Evolutionary conservation across 2,888 invertebrate species (phyloP).

Genomic region (Callyntrura sp.): DNA sequence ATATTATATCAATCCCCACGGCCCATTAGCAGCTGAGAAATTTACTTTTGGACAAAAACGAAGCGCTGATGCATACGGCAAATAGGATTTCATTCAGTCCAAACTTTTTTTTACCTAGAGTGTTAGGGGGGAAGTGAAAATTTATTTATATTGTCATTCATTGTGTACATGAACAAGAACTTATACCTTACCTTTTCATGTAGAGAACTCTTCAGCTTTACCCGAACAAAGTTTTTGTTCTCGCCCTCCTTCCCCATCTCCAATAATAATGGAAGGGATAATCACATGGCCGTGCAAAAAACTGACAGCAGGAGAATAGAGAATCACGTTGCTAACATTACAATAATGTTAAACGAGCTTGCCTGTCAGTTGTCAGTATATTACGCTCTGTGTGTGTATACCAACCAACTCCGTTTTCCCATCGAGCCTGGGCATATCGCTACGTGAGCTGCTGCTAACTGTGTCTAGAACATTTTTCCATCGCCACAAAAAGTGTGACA

Average conservation of each 20-base stretch:
- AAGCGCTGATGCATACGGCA: slow-evolving; percentile 18
- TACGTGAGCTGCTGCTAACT: no score
- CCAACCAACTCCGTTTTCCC: no score
- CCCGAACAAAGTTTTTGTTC: background rate
- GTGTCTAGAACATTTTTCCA: slow-evolving; percentile 12
- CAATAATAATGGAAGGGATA: slow-evolving; percentile 60
- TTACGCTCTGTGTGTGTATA: no score
- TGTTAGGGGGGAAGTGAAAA: background rate
- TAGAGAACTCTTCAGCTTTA: background rate
- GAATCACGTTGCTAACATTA: background rate
- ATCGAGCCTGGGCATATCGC: no score
- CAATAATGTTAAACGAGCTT: slow-evolving; percentile 2
- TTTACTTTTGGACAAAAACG: slow-evolving; percentile 10
- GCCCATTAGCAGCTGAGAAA: slow-evolving; percentile 9
- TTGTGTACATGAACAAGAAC: background rate
- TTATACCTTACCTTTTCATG: background rate
- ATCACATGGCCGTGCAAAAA: slow-evolving; percentile 52
- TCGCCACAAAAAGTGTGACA: slow-evolving; percentile 34
- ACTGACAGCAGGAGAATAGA: slow-evolving; percentile 43
- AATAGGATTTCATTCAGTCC: background rate
- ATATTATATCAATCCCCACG: background rate
- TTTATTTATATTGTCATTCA: no score
- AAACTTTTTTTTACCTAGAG: background rate
- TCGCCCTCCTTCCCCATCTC: background rate
- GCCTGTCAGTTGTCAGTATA: slow-evolving; percentile 13